Evolutionary conservation across 35 echinoderm and acorn worm genomes (phyloP).

Genomic region (Strongylocentrotus purpuratus): DNA sequence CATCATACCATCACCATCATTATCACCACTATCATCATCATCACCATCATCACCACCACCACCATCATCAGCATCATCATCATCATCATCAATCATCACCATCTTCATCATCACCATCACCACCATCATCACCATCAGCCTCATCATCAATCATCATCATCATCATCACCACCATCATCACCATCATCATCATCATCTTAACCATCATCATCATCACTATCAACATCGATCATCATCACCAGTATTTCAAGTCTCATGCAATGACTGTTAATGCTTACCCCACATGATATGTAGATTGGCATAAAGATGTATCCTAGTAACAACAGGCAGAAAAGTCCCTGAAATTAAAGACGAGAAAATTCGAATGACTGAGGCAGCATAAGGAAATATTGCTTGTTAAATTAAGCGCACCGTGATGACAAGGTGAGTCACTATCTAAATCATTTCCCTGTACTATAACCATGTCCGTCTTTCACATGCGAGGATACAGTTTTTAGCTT

Average conservation of each 20-base stretch:
- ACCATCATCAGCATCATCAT: slow-evolving; percentile 35
- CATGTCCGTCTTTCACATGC: too few relatives aligned
- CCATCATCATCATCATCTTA: not conserved
- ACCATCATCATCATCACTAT: not conserved
- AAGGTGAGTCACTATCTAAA: too few relatives aligned
- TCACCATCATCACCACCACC: not conserved
- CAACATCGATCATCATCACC: not conserved
- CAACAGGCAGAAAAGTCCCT: slow-evolving; percentile 82
- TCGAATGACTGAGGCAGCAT: too few relatives aligned
- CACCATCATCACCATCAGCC: not conserved
- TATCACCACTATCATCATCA: not conserved
- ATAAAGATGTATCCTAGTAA: slow-evolving; percentile 89
- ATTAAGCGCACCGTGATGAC: too few relatives aligned
- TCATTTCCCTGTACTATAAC: too few relatives aligned
- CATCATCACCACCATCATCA: not conserved
- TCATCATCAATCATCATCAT: not conserved
- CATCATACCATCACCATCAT: not conserved
- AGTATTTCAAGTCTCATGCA: not conserved
- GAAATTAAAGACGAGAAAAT: not conserved
- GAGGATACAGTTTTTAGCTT: too few relatives aligned
- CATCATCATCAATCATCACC: slow-evolving; percentile 44
- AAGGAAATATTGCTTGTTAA: too few relatives aligned
- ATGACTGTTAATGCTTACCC: slow-evolving; percentile 63
- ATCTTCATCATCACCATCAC: not conserved
- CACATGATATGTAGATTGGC: slow-evolving; percentile 83